phyloP scores from a whole-genome alignment of 1,140 invertebrate genomes.

The Diabrotica virgifera region DNA sequence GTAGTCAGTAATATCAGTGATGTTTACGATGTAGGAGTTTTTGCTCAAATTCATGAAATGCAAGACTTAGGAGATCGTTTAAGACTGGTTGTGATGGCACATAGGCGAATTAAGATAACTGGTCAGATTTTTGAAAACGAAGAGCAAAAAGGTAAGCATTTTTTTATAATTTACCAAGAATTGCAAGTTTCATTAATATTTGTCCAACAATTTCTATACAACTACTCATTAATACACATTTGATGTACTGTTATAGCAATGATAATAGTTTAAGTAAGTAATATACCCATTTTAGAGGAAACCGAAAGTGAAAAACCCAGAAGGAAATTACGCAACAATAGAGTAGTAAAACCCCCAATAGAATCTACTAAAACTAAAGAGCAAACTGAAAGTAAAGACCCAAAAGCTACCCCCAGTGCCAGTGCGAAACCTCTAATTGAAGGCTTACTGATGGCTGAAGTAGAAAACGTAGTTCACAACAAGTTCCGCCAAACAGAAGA shows the following conservation, averaged over 20 bases:
- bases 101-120: slow-evolving; percentile 80
- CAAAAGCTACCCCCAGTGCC: slow-evolving; percentile 26
- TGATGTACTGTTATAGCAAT: slow-evolving; percentile 45
- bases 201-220: no score
- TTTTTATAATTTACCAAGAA: not conserved
- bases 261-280: slow-evolving; percentile 47
- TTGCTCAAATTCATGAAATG: slow-evolving; percentile 97
- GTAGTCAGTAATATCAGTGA: slow-evolving; percentile 83
- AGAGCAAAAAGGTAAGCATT: slow-evolving; percentile 33
- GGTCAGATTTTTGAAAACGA: slow-evolving; percentile 74
- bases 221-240: no score
- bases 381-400: slow-evolving; percentile 32
- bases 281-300: slow-evolving; percentile 50
- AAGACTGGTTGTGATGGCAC: slow-evolving; percentile 90
- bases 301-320: slow-evolving; percentile 54
- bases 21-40: slow-evolving; percentile 89
- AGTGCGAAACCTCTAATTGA: slow-evolving; percentile 27
- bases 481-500: slow-evolving; percentile 90
- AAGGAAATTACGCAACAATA: slow-evolving; percentile 51
- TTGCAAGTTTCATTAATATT: not conserved
- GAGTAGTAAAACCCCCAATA: slow-evolving; percentile 21
- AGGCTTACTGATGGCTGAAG: slow-evolving; percentile 87
- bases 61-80: slow-evolving; percentile 92
- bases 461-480: slow-evolving; percentile 90
- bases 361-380: slow-evolving; percentile 8